Evolutionary conservation across 2,113 vertebrate genomes (phyloP).

Genomic region (Gila orcuttii): DNA sequence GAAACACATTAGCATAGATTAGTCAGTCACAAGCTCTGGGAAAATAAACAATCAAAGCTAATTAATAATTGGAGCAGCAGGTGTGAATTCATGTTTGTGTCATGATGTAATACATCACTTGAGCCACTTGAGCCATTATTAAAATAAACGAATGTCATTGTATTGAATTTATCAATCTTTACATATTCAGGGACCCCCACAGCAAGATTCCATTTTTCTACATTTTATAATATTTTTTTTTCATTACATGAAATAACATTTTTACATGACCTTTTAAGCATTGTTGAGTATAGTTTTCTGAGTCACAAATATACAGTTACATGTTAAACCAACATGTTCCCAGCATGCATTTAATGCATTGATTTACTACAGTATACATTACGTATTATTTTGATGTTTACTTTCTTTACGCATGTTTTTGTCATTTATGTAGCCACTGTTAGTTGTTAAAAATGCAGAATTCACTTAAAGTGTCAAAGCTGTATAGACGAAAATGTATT

Average conservation of each 20-base stretch:
- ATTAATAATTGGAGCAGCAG: constrained; percentile 19
- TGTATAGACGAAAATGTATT: not conserved
- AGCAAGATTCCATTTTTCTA: not conserved
- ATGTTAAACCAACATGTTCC: no score
- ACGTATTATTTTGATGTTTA: no score
- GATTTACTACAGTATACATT: no score
- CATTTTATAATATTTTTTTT: not conserved
- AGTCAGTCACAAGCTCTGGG: constrained; percentile 16
- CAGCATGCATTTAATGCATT: no score
- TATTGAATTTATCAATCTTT: not conserved
- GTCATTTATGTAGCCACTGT: no score
- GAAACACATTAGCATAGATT: constrained; percentile 33
- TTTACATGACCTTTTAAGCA: not conserved
- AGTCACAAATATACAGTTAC: no score
- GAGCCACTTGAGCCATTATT: not conserved
- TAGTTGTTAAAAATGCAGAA: no score
- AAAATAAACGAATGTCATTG: not conserved
- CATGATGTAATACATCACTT: not conserved
- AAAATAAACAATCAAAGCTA: constrained; percentile 30
- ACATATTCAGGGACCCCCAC: not conserved
- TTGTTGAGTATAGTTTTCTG: not conserved
- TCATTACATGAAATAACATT: not conserved
- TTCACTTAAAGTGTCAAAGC: no score
- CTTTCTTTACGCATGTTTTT: no score
- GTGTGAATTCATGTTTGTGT: constrained; percentile 2